A percentile compares a stretch with the other conserved stretches of the same genome.
phyloP scores from a whole-genome alignment of 2,113 vertebrate genomes.

The Origma solitaria region DNA sequence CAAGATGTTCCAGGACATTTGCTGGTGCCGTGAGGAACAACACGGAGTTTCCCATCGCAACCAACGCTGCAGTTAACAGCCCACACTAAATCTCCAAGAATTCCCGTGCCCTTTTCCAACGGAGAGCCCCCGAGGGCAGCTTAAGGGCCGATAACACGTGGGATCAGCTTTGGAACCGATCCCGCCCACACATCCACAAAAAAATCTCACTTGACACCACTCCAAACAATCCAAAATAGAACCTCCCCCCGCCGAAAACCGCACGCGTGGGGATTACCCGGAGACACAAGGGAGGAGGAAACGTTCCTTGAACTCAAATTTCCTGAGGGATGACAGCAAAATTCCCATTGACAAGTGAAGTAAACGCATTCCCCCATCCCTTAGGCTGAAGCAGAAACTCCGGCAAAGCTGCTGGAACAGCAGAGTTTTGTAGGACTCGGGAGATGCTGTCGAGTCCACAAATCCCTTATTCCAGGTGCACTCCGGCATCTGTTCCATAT shows the following conservation, averaged over 20 bases:
- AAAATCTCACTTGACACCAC: not conserved
- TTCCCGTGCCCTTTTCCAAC: not conserved
- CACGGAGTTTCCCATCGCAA: fast-evolving
- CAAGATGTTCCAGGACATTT: not conserved
- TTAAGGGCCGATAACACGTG: not conserved
- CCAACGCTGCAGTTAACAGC: fast-evolving
- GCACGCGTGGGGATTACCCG: not conserved
- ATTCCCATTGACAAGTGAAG: not conserved
- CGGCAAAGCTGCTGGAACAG: not conserved
- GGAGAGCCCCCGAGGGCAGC: not conserved
- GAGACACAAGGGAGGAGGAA: not conserved
- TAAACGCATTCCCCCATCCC: not conserved
- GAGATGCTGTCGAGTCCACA: not conserved
- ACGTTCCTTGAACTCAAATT: not conserved
- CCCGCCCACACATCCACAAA: not conserved
- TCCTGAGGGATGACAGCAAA: not conserved
- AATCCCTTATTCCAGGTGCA: slow-evolving; percentile 4
- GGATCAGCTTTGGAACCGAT: not conserved
- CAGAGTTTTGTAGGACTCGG: not conserved
- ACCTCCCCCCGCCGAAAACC: fast-evolving
- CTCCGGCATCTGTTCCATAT: not conserved
- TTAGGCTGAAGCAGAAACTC: not conserved
- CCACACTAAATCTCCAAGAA: not conserved
- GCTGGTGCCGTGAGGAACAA: not conserved
- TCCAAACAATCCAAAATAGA: not conserved